These are phyloP conservation scores for Phymastichus coffea DNA, from an alignment of 1,140 invertebrate species.

Conservation along the genomic window DNA sequence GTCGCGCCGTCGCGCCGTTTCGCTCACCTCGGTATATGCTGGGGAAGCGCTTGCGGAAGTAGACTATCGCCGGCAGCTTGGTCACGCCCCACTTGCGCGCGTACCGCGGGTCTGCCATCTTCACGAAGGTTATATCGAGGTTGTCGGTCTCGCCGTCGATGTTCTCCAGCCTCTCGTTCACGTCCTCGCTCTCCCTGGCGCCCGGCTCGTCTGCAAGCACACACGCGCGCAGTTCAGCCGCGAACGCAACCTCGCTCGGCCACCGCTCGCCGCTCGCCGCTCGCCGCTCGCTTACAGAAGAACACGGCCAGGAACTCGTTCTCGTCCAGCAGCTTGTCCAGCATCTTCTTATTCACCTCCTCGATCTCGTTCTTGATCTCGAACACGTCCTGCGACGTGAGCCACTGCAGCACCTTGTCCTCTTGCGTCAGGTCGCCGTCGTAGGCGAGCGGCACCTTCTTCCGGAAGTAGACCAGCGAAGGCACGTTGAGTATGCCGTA, in stretches of 20 bases:
- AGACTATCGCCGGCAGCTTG: constrained; percentile 87
- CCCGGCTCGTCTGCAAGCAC: constrained; percentile 72
- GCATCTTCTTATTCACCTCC: constrained; percentile 92
- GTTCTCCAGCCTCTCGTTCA: constrained; percentile 82
- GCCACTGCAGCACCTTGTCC: constrained; percentile 82
- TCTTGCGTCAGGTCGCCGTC: constrained; percentile 89
- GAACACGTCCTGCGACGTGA: constrained; percentile 92
- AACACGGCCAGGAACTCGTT: constrained; percentile 94
- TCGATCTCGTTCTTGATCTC: constrained; percentile 96
- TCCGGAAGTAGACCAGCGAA: constrained; percentile 86
- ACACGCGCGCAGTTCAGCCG: background rate
- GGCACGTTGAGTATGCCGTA: constrained; percentile 82
- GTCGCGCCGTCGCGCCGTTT: background rate
- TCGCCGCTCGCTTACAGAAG: constrained; percentile 88
- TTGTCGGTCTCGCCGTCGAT: constrained; percentile 93
- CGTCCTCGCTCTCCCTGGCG: constrained; percentile 73
- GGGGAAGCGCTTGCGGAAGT: constrained; percentile 90
- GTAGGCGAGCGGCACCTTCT: constrained; percentile 82
- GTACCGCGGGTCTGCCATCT: constrained; percentile 89
- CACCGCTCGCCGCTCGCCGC: too few relatives aligned
- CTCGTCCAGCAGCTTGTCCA: constrained; percentile 90
- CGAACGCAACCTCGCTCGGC: background rate
- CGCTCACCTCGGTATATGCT: constrained; percentile 86
- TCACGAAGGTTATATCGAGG: constrained; percentile 92
- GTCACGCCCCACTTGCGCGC: constrained; percentile 94